Evolutionary conservation across 2,888 invertebrate genomes (phyloP).

Genomic region (Sialis lutaria): DNA sequence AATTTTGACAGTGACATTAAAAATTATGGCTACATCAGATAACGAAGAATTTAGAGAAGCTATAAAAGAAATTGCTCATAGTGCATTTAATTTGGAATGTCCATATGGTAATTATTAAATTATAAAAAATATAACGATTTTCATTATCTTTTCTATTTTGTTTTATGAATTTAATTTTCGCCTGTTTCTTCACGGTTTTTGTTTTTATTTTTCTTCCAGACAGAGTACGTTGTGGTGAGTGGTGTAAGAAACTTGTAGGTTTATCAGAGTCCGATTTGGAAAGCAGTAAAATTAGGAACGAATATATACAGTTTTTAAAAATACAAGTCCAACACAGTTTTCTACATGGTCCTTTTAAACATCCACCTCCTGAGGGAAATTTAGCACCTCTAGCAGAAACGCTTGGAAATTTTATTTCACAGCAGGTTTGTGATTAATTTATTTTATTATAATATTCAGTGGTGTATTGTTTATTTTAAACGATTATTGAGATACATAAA

Average conservation of each 20-base stretch:
- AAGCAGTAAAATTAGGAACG: constrained; percentile 27
- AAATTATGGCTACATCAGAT: too few species aligned
- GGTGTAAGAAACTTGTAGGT: constrained; percentile 28
- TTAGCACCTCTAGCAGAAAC: constrained; percentile 28
- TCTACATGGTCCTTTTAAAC: constrained; percentile 29
- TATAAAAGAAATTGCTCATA: too few species aligned
- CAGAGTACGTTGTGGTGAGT: constrained; percentile 32
- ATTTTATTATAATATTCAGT: not conserved
- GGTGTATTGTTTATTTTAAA: not conserved
- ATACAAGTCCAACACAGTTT: constrained; percentile 29
- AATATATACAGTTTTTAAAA: constrained; percentile 31
- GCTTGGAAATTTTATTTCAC: constrained; percentile 24
- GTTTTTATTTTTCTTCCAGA: constrained; percentile 19
- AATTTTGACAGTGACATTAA: too few species aligned
- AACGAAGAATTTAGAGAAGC: too few species aligned
- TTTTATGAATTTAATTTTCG: too few species aligned
- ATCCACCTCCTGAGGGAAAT: constrained; percentile 24
- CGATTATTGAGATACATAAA: not conserved
- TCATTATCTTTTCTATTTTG: too few species aligned
- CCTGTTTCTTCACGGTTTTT: too few species aligned
- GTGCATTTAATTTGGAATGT: too few species aligned
- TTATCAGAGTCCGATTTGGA: constrained; percentile 27
- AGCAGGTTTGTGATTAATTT: constrained; percentile 14
- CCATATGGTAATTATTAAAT: too few species aligned
- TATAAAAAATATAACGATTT: too few species aligned